Percentiles rank a stretch among this genome's conserved stretches.
Conservation (phyloP, 2,797 vertebrate genomes). For the Anas bahamensis region DNA sequence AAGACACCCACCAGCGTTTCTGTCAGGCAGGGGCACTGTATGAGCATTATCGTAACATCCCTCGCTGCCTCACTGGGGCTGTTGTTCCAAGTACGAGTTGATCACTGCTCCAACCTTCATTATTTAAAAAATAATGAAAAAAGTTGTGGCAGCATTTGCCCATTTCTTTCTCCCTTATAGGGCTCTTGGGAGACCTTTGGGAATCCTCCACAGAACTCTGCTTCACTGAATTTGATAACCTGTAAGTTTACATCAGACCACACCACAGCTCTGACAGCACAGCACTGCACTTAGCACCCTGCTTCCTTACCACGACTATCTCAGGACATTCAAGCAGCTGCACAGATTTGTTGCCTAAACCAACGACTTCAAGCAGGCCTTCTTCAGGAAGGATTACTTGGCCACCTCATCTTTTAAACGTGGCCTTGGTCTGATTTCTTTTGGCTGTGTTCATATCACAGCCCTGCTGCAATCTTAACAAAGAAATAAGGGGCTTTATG, state of each 20-base stretch:
- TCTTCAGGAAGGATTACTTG: background rate
- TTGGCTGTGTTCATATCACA: background rate
- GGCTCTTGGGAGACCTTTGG: background rate
- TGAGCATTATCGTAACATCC: background rate
- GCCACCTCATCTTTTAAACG: background rate
- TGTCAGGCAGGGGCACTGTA: background rate
- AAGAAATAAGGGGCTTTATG: background rate
- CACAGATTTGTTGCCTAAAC: background rate
- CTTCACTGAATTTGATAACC: background rate
- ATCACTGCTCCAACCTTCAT: background rate
- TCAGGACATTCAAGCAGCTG: background rate
- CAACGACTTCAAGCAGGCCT: background rate
- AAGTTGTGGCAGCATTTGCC: background rate
- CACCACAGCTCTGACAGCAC: background rate
- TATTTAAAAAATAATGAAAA: background rate
- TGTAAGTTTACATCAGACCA: background rate
- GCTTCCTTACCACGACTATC: background rate
- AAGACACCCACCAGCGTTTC: background rate
- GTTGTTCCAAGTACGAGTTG: background rate
- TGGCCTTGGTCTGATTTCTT: background rate
- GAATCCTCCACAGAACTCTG: background rate
- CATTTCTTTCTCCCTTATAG: background rate
- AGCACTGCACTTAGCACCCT: background rate
- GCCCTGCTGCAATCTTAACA: conserved; percentile 33
- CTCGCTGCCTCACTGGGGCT: background rate